These are phyloP conservation scores for Cryptosula pallasiana DNA, from an alignment of 2,888 invertebrate genomes.

Conservation along the genomic window DNA sequence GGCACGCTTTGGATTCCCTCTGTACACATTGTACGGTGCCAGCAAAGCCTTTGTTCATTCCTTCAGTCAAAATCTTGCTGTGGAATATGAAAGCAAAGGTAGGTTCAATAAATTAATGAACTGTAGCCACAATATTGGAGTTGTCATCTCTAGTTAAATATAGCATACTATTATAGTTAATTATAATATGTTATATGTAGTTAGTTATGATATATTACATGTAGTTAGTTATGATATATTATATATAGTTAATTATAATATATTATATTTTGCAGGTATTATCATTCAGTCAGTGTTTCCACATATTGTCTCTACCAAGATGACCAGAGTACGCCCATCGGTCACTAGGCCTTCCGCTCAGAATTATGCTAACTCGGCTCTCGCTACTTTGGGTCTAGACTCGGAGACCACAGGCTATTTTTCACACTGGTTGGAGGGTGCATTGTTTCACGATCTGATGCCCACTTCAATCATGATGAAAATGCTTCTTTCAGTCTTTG, in stretches of 20 bases:
- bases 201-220: too few species aligned
- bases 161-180: too few species aligned
- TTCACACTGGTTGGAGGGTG: slow-evolving; percentile 34
- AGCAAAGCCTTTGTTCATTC: slow-evolving; percentile 62
- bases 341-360: slow-evolving; percentile 46
- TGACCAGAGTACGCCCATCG: slow-evolving; percentile 45
- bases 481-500: not conserved
- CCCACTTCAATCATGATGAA: not conserved
- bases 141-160: too few species aligned
- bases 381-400: slow-evolving; percentile 46
- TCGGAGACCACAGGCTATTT: slow-evolving; percentile 46
- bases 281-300: slow-evolving; percentile 76
- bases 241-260: too few species aligned
- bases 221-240: too few species aligned
- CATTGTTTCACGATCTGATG: not conserved
- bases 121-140: too few species aligned
- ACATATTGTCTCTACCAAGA: slow-evolving; percentile 81
- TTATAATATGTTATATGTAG: too few species aligned
- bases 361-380: slow-evolving; percentile 43
- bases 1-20: slow-evolving; percentile 74
- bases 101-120: too few species aligned
- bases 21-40: slow-evolving; percentile 79
- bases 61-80: slow-evolving; percentile 47
- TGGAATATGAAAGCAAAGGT: slow-evolving; percentile 51
- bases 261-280: slow-evolving; percentile 63